phyloP scores from a whole-genome alignment of 2,797 vertebrate genomes.

The Pyrocephalus nanus region DNA sequence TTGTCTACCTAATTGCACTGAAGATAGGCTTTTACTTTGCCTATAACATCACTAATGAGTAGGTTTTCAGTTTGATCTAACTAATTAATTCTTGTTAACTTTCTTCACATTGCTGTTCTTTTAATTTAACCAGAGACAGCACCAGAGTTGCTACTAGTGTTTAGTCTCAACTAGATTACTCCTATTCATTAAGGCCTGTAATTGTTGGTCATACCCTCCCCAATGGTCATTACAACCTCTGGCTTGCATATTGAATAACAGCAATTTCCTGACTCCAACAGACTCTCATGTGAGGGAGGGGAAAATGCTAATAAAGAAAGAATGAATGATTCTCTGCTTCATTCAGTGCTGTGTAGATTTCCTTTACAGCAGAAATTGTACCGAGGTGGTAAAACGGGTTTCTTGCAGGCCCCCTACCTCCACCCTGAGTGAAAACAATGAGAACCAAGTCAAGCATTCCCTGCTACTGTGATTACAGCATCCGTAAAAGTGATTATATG shows the following conservation, averaged over 20 bases:
- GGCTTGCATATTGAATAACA: constrained; percentile 84
- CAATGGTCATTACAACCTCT: constrained; percentile 86
- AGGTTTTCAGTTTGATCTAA: constrained; percentile 85
- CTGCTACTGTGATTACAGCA: constrained; percentile 86
- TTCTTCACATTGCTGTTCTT: constrained; percentile 83
- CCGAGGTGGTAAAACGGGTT: constrained; percentile 79
- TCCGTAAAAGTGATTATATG: constrained; percentile 88
- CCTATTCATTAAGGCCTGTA: constrained; percentile 84
- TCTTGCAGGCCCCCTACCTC: constrained; percentile 81
- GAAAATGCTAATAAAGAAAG: constrained; percentile 85
- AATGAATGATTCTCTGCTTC: constrained; percentile 83
- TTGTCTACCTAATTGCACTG: constrained; percentile 91
- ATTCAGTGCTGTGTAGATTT: constrained; percentile 83
- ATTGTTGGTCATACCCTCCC: constrained; percentile 85
- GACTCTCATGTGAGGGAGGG: constrained; percentile 80
- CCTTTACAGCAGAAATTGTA: constrained; percentile 82
- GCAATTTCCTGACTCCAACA: constrained; percentile 85
- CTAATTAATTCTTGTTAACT: constrained; percentile 92
- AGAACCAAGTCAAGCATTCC: constrained; percentile 85
- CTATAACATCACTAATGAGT: constrained; percentile 90
- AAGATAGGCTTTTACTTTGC: constrained; percentile 87
- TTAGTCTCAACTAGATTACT: constrained; percentile 84
- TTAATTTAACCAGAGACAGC: constrained; percentile 84
- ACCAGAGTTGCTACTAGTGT: constrained; percentile 79
- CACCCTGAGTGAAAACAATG: constrained; percentile 85